Evolutionary conservation across 23 tunicate genomes (phyloP).

Genomic region (Styela clava): DNA sequence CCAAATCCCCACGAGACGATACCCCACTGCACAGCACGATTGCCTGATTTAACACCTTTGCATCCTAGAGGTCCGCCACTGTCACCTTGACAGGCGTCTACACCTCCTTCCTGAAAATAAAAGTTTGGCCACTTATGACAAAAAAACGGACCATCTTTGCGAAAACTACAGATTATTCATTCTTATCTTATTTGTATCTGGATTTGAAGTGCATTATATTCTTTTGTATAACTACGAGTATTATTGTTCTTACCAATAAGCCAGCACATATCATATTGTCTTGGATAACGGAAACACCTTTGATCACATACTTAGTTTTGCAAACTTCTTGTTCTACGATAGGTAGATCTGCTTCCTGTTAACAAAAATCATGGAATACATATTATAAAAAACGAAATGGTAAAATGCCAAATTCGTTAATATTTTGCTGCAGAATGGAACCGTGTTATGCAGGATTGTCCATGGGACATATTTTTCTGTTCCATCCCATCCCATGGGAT

Average conservation of each 20-base stretch:
- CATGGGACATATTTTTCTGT: too few relatives aligned
- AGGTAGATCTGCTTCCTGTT: constrained; percentile 11
- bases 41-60: neutral
- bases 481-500: too few relatives aligned
- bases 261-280: constrained; percentile 14
- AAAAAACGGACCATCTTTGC: too few relatives aligned
- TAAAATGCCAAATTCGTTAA: too few relatives aligned
- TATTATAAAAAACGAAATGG: too few relatives aligned
- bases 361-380: too few relatives aligned
- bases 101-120: constrained; percentile 5
- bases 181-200: too few relatives aligned
- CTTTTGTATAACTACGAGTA: too few relatives aligned
- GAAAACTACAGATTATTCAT: too few relatives aligned
- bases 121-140: neutral
- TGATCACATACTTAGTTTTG: neutral
- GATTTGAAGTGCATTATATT: too few relatives aligned
- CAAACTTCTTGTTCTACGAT: neutral
- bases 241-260: neutral
- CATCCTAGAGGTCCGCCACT: constrained; percentile 7
- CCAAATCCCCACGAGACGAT: constrained; percentile 15
- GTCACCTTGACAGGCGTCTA: constrained; percentile 9
- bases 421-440: too few relatives aligned
- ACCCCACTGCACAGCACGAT: constrained; percentile 14
- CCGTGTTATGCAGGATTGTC: too few relatives aligned
- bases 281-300: neutral